A percentile compares a stretch with the other conserved stretches of the same genome.
These are phyloP conservation scores for Lithosia quadra DNA, from an alignment of 2,888 invertebrate species.

Conservation along the genomic window DNA sequence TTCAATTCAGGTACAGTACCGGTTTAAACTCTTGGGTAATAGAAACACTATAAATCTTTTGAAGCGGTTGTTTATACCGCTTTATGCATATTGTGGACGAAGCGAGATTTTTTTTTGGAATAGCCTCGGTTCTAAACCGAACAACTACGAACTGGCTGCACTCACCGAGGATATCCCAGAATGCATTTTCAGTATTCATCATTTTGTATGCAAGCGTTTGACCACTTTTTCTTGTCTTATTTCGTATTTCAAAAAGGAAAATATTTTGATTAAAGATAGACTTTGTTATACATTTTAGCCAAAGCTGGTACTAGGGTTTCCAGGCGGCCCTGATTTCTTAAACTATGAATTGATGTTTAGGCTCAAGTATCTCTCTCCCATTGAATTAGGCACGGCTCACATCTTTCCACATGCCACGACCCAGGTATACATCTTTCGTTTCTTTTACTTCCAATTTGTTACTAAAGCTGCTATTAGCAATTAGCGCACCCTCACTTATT, in stretches of 20 bases:
- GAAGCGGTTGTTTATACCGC: slow-evolving; percentile 13
- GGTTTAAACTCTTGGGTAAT: slow-evolving; percentile 32
- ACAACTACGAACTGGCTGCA: not conserved
- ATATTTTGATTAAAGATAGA: too few species aligned
- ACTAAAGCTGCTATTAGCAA: too few species aligned
- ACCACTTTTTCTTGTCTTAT: not conserved
- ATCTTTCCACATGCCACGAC: too few species aligned
- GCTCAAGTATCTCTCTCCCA: too few species aligned
- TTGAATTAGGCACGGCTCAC: too few species aligned
- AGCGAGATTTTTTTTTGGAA: not conserved
- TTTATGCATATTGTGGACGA: slow-evolving; percentile 4
- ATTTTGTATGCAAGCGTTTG: not conserved
- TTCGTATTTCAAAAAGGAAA: not conserved
- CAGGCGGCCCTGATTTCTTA: too few species aligned
- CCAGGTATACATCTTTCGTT: not conserved
- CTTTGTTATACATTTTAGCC: too few species aligned
- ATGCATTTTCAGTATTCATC: not conserved
- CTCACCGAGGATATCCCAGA: not conserved
- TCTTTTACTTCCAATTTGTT: not conserved
- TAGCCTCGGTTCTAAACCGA: not conserved
- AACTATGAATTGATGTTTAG: too few species aligned
- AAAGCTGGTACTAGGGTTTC: too few species aligned
- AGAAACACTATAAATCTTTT: slow-evolving; percentile 21
- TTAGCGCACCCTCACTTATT: not conserved
- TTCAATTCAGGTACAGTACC: slow-evolving; percentile 29